Evolutionary conservation across 2,888 invertebrate genomes (phyloP), one percentile per base, ranked within the genome.

Genomic region (Trachelus iudaicus): DNA sequence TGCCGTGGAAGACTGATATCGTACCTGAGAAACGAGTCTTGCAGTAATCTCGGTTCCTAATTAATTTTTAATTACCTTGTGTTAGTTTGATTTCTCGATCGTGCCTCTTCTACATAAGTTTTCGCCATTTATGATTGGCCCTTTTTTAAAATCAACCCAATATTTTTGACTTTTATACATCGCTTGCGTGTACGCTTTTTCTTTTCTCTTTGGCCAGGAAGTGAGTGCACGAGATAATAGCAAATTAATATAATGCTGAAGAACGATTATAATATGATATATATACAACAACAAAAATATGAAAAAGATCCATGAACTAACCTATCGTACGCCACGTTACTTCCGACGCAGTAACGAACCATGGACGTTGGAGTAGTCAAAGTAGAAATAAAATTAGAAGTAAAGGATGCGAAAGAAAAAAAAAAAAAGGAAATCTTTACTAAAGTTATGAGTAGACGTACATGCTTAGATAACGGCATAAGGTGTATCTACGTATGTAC

Each of bases 1-100:
- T 56, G 56, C 56, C 56, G 56, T 23, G 56, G 86, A 89, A 89
- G 89, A 89, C 89, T 89, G 89, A 89, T 86, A 87, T 87, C 77
- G 89, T 89, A 89, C 88, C 89, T 89, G 89, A 88, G 84, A 56
- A 56, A 56, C 56, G 56, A 56, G 56, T 56, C 56, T 56, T 56
- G 23, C 56, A 56, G 56, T 56, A 56, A 56, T 56, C 56, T 56
- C 56, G 56, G 56, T 56, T 56, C 2, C 56, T 56, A 56, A 56
- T 56, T 56, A 56, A 15, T 56, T 56, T 56, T 15, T 56, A 56
- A 56, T 56, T 56, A 56, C 9, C 1, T 56, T 56, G 9, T 23
- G 56, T 56, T 56, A 56, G 56, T 56, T 56, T 56, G 56, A 56
- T 56, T 56, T 56, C 56, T 56, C 56, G 56, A 56, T 56, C 56